phyloP scores from a whole-genome alignment of 2,888 invertebrate genomes.

The Halocaridina rubra region DNA sequence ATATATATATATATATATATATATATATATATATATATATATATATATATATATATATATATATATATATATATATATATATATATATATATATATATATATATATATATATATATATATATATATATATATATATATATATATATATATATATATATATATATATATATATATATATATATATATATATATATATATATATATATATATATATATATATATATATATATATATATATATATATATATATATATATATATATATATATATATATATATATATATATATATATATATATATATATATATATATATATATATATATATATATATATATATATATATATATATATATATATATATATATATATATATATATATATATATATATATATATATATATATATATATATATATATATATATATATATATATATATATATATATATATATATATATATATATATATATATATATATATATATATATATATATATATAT shows the following conservation, averaged over 20 bases:
- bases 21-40: not conserved
- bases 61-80: not conserved
- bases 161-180: not conserved
- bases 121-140: too few species aligned
- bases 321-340: not conserved
- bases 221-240: not conserved
- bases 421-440: not conserved
- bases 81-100: too few species aligned
- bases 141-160: not conserved
- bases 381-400: not conserved
- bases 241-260: too few species aligned
- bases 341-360: not conserved
- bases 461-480: not conserved
- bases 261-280: not conserved
- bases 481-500: not conserved
- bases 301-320: not conserved
- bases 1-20: not conserved
- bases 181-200: not conserved
- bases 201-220: not conserved
- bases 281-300: not conserved
- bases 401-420: not conserved
- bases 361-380: not conserved
- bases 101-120: too few species aligned
- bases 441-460: not conserved
- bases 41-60: not conserved